Evolutionary conservation across 2,113 vertebrate genomes (phyloP), one percentile per base, ranked within the genome.

Genomic region (Ceyx margarethae): DNA sequence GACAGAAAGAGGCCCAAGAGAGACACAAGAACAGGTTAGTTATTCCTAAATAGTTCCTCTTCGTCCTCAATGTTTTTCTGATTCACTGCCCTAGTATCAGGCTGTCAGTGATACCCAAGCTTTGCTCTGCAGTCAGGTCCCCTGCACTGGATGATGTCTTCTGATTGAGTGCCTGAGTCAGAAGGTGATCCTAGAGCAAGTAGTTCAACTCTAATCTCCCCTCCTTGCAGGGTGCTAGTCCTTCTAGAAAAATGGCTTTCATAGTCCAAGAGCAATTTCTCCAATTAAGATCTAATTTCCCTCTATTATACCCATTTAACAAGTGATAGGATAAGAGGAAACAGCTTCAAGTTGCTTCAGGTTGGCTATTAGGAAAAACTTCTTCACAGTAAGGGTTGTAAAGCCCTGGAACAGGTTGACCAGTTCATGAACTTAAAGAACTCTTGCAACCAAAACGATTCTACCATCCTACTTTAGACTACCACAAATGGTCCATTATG

Each of bases 201-300:
- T 20, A 0, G 0, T 37, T 90, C 57, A 42, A 61, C 20, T 26
- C 14, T 29, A 42, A 58, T n/a, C 6, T 81, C 13, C 13, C 15
- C 18, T 73, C 22, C 42, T 81, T 76, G 40, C 17, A 69, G 89
- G 45, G 40, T 56, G 40, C 15, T 60, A 29, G 66, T 57, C 25
- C 77, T 73, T n/a, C 54, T 62, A 35, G 33, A 46, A 22, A 87
- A 72, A 89, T 51, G 68, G 22, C 14, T 85, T 79, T 65, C 71
- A 26, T 26, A 87, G 33, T 48, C 53, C 62, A 33, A 51, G 84
- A 89, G 69, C n/a, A 89, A 86, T 87, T 80, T 91, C 0, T 11
- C 15, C 74, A 89, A 76, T 81, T 92, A 90, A 90, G 51, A 90
- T 42, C 20, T 61, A 60, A 90, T 90, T 93, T 92, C 26, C 19